Conservation (phyloP, 2,888 invertebrate species). For the Melanotus villosus region DNA sequence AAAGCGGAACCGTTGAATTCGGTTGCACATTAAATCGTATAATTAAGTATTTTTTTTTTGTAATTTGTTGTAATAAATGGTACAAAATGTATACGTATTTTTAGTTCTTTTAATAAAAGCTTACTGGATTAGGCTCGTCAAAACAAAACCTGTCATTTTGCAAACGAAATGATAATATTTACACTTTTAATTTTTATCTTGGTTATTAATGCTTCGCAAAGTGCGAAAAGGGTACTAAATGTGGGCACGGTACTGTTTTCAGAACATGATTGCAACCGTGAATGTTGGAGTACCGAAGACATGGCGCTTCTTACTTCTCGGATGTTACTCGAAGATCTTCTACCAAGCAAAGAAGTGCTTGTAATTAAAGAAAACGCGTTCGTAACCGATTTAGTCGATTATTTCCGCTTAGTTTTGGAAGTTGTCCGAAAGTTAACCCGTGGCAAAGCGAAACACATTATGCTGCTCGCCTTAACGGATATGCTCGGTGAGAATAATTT, state of each 20-base stretch:
- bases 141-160: too few species aligned
- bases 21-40: conserved; percentile 77
- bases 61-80: too few species aligned
- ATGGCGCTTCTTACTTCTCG: conserved; percentile 64
- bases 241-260: conserved; percentile 65
- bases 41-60: not conserved
- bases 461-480: conserved; percentile 64
- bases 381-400: conserved; percentile 62
- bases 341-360: conserved; percentile 60
- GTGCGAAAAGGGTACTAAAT: conserved; percentile 31
- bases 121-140: too few species aligned
- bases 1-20: conserved; percentile 88
- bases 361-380: conserved; percentile 61
- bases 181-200: not conserved
- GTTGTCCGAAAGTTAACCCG: conserved; percentile 56
- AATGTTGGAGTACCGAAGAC: conserved; percentile 65
- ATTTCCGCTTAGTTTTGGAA: conserved; percentile 62
- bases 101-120: too few species aligned
- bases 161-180: too few species aligned
- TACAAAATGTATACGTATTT: too few species aligned
- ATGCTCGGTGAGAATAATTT: conserved; percentile 61
- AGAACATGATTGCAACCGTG: conserved; percentile 59
- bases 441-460: conserved; percentile 63
- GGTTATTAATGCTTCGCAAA: not conserved
- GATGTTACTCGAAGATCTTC: conserved; percentile 63